A percentile compares a stretch with the other conserved stretches of the same genome.
phyloP scores from a whole-genome alignment of 2,888 invertebrate genomes.

The Epistrophella euchroma region DNA sequence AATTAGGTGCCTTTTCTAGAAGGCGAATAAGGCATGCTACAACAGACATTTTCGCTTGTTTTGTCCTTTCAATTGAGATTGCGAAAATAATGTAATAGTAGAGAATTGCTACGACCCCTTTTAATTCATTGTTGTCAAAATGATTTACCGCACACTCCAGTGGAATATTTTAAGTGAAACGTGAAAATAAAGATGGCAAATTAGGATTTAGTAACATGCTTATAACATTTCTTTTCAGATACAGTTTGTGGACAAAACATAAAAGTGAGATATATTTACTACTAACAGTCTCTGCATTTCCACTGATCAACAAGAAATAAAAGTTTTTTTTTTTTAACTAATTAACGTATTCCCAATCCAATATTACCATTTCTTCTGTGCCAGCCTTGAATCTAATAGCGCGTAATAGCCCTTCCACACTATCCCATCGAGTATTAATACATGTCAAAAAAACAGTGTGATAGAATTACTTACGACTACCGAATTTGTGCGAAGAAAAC shows the following conservation, averaged over 20 bases:
- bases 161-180: constrained; percentile 48
- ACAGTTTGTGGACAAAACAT: not conserved
- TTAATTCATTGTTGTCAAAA: constrained; percentile 71
- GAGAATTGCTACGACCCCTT: constrained; percentile 49
- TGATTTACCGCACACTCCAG: constrained; percentile 47
- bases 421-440: too few relatives aligned
- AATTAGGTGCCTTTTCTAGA: constrained; percentile 18
- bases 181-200: constrained; percentile 1
- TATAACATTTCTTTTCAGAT: not conserved
- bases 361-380: too few relatives aligned
- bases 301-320: too few relatives aligned
- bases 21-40: constrained; percentile 16
- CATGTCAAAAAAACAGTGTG: too few relatives aligned
- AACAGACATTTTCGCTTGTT: constrained; percentile 37
- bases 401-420: too few relatives aligned
- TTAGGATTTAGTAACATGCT: constrained; percentile 4
- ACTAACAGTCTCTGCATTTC: too few relatives aligned
- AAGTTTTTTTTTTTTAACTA: not conserved
- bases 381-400: too few relatives aligned
- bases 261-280: not conserved
- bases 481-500: too few relatives aligned
- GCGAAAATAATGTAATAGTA: constrained; percentile 37
- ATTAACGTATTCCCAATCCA: too few relatives aligned
- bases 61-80: constrained; percentile 56
- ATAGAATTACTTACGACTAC: too few relatives aligned